Evolutionary conservation across 2,888 invertebrate species (phyloP).

Genomic region (Drosophila fungiperda): DNA sequence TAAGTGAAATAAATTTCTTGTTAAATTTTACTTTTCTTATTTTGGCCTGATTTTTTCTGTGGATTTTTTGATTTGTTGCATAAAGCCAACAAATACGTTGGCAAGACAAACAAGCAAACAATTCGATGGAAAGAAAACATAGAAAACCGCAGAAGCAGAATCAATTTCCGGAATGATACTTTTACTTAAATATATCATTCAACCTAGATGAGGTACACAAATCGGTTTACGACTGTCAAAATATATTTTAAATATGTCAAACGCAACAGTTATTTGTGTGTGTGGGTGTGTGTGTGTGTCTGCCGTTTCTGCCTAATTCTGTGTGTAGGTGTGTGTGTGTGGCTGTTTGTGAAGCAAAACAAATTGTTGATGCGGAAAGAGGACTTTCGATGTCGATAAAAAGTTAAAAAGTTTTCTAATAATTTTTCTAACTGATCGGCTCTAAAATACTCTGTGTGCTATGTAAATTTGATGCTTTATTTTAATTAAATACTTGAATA

Average conservation of each 20-base stretch:
- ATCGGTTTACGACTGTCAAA: conserved; percentile 25
- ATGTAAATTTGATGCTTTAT: too few species aligned
- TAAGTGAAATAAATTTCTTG: conserved; percentile 42
- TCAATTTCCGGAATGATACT: conserved; percentile 41
- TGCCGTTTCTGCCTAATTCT: conserved; percentile 8
- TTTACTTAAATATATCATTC: conserved; percentile 33
- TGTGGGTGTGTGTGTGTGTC: conserved; percentile 2
- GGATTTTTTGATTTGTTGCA: conserved; percentile 51
- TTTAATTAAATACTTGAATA: too few species aligned
- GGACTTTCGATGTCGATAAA: conserved; percentile 37
- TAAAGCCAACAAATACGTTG: conserved; percentile 49
- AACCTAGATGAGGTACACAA: conserved; percentile 22
- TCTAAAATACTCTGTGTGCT: conserved; percentile 26
- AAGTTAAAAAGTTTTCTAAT: conserved; percentile 11
- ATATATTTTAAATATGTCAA: conserved; percentile 55
- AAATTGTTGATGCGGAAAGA: conserved; percentile 47
- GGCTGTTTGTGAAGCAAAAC: conserved; percentile 19
- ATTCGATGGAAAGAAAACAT: conserved; percentile 44
- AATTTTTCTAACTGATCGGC: conserved; percentile 6
- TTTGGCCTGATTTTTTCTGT: background rate
- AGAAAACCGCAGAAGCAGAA: conserved; percentile 17
- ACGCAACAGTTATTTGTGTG: conserved; percentile 57
- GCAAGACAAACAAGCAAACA: conserved; percentile 59
- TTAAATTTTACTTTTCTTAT: conserved; percentile 13
- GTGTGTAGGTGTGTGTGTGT: conserved; percentile 1